These are phyloP conservation scores for Willisornis vidua DNA, from an alignment of 2,113 vertebrate species.

Conservation along the genomic window DNA sequence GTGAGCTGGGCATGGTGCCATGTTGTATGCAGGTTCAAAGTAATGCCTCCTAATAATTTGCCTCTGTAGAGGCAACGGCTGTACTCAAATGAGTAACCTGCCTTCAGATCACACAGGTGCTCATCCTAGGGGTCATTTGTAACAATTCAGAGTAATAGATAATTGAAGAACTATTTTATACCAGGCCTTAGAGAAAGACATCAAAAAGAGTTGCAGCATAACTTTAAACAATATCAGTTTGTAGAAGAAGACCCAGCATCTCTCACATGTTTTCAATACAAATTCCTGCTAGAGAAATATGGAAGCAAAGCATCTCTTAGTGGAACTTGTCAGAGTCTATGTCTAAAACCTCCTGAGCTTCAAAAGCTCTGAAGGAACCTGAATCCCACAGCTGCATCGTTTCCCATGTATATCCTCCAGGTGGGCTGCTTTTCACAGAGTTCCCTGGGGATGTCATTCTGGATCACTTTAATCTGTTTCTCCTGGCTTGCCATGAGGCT, in stretches of 20 bases:
- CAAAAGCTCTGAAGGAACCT: background rate
- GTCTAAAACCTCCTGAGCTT: background rate
- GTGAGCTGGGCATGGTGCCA: background rate
- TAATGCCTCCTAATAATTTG: background rate
- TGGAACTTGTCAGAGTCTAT: background rate
- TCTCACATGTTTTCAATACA: background rate
- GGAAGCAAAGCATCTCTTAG: background rate
- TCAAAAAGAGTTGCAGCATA: background rate
- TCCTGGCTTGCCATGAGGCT: background rate
- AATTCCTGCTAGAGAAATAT: background rate
- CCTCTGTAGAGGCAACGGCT: background rate
- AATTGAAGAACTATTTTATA: background rate
- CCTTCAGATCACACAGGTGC: background rate
- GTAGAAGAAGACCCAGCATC: background rate
- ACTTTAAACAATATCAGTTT: background rate
- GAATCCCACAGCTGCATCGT: background rate
- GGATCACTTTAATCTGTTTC: background rate
- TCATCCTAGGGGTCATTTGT: background rate
- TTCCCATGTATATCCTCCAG: background rate
- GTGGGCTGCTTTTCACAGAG: background rate
- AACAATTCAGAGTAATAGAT: background rate
- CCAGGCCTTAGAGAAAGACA: background rate
- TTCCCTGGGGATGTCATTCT: background rate
- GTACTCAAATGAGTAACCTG: background rate
- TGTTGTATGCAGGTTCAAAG: background rate